phyloP scores from a whole-genome alignment of 2,888 invertebrate species.

The Polyommatus icarus region DNA sequence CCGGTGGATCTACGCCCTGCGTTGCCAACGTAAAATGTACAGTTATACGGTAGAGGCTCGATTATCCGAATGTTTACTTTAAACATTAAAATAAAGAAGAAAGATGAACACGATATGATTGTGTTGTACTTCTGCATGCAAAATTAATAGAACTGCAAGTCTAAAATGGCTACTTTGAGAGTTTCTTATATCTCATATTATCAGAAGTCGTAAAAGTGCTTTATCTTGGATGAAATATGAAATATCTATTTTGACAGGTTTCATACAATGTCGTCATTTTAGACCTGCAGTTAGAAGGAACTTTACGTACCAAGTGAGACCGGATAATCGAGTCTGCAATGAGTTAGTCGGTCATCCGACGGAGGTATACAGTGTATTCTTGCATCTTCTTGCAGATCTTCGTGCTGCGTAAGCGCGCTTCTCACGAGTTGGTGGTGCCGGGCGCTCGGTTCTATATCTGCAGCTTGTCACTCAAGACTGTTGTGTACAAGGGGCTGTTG shows the following conservation, averaged over 20 bases:
- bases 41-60: constrained; percentile 13
- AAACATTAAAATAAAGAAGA: too few relatives aligned
- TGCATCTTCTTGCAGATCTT: constrained; percentile 85
- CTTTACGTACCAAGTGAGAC: neutral
- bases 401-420: constrained; percentile 94
- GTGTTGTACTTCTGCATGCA: too few relatives aligned
- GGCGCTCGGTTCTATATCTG: constrained; percentile 97
- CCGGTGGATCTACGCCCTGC: constrained; percentile 56
- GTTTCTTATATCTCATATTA: too few relatives aligned
- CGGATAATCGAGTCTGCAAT: constrained; percentile 7
- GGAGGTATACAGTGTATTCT: constrained; percentile 33
- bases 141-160: too few relatives aligned
- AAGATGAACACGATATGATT: too few relatives aligned
- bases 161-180: too few relatives aligned
- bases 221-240: too few relatives aligned
- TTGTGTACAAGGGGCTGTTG: constrained; percentile 98
- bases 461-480: constrained; percentile 92
- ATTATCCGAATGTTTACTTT: too few relatives aligned
- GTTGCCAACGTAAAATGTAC: constrained; percentile 63
- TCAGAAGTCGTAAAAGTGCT: too few relatives aligned
- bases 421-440: constrained; percentile 91
- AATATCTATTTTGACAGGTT: too few relatives aligned
- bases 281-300: too few relatives aligned
- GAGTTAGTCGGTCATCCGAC: neutral
- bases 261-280: too few relatives aligned